Percentiles rank a stretch among this genome's conserved stretches.
phyloP scores from a whole-genome alignment of 2,113 vertebrate species.

The Hippocampus mohnikei region DNA sequence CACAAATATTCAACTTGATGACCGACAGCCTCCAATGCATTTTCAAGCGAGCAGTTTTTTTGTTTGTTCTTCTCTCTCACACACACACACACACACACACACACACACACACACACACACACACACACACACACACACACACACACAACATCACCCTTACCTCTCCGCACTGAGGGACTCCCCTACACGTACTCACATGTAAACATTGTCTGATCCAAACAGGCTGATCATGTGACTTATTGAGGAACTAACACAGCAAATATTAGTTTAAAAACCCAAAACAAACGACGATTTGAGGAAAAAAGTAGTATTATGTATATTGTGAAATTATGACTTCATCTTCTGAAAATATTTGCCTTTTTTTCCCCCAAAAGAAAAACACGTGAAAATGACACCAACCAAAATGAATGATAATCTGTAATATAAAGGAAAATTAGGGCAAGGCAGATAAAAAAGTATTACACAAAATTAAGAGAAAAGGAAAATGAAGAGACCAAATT shows the following conservation, averaged over 20 bases:
- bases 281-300: neutral
- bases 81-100: neutral
- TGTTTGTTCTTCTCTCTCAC: conserved; percentile 40
- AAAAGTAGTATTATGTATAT: too few relatives aligned
- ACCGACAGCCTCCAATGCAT: conserved; percentile 38
- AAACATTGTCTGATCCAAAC: neutral
- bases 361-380: too few relatives aligned
- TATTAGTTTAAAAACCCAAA: neutral
- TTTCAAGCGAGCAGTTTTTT: conserved; percentile 50
- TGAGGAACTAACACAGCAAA: neutral
- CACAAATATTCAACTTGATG: conserved; percentile 28
- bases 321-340: too few relatives aligned
- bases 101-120: conserved; percentile 18
- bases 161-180: conserved; percentile 74
- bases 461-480: too few relatives aligned
- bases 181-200: neutral
- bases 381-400: too few relatives aligned
- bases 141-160: conserved; percentile 72
- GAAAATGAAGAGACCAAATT: too few relatives aligned
- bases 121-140: conserved; percentile 10
- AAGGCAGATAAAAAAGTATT: too few relatives aligned
- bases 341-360: too few relatives aligned
- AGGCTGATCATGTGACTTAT: neutral
- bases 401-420: too few relatives aligned
- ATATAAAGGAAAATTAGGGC: too few relatives aligned